phyloP scores from a whole-genome alignment of 2,888 invertebrate species.

The Metallyticus violacea region DNA sequence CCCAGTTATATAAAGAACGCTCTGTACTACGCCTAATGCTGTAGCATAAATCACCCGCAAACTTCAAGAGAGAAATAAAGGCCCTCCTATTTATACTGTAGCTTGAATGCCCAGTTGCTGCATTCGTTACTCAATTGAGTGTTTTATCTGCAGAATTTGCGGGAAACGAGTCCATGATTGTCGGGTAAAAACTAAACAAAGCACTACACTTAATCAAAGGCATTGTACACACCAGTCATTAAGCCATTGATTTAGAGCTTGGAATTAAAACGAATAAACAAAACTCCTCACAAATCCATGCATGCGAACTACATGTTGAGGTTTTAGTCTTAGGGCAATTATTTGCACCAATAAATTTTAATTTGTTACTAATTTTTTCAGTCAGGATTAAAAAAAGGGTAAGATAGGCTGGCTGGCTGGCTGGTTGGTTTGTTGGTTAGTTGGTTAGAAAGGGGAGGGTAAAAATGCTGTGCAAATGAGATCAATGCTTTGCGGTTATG shows the following conservation, averaged over 20 bases:
- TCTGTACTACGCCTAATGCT: too few relatives aligned
- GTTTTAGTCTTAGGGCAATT: background rate
- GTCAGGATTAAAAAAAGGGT: background rate
- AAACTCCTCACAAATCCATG: background rate
- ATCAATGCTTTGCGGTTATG: background rate
- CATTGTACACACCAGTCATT: background rate
- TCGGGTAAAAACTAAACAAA: too few relatives aligned
- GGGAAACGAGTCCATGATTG: too few relatives aligned
- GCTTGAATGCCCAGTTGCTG: too few relatives aligned
- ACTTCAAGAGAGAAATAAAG: too few relatives aligned
- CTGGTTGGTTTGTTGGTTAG: too few relatives aligned
- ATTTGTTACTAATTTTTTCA: constrained; percentile 4
- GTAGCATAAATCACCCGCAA: too few relatives aligned
- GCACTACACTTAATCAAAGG: background rate
- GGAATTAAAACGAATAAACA: background rate
- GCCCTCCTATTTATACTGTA: too few relatives aligned
- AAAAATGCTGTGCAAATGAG: background rate
- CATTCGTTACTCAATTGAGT: too few relatives aligned
- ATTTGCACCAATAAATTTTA: background rate
- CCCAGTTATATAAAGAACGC: too few relatives aligned
- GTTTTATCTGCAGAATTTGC: too few relatives aligned
- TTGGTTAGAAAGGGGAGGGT: background rate
- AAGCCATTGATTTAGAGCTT: background rate
- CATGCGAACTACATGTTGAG: background rate
- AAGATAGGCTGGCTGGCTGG: background rate